Conservation (phyloP, 2,113 vertebrate species). For the Platysteira castanea region DNA sequence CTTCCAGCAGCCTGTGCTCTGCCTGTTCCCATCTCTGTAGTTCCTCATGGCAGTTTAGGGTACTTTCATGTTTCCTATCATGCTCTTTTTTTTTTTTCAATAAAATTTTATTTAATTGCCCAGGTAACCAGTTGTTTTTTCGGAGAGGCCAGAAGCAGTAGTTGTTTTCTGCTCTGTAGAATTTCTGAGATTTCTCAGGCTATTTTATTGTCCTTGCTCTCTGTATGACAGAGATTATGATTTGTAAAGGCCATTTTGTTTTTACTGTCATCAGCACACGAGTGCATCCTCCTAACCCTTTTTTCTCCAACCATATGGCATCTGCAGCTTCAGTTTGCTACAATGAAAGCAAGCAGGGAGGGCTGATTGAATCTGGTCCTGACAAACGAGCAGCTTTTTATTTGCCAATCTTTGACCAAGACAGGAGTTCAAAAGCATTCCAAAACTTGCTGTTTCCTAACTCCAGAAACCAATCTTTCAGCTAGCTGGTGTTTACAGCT, state of each 20-base stretch:
- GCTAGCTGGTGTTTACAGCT: not conserved
- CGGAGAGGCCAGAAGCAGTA: not conserved
- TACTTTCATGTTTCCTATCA: not conserved
- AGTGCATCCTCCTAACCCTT: not conserved
- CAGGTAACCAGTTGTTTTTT: not conserved
- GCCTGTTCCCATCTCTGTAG: not conserved
- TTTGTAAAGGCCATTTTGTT: not conserved
- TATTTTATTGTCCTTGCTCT: not conserved
- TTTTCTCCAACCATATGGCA: not conserved
- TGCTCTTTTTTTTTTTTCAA: not conserved
- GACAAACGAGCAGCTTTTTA: not conserved
- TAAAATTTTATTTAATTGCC: not conserved
- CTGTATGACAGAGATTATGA: not conserved
- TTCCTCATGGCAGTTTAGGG: not conserved
- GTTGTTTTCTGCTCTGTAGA: not conserved
- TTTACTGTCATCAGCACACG: not conserved
- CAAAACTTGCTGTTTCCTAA: not conserved
- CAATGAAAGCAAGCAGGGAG: not conserved
- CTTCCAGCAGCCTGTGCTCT: not conserved
- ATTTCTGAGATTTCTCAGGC: not conserved
- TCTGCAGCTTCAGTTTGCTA: not conserved
- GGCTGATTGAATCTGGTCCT: not conserved
- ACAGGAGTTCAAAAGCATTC: not conserved
- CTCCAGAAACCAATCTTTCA: not conserved
- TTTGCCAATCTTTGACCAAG: not conserved